phyloP scores from a whole-genome alignment of 2,797 vertebrate genomes.

The Platalea minor region DNA sequence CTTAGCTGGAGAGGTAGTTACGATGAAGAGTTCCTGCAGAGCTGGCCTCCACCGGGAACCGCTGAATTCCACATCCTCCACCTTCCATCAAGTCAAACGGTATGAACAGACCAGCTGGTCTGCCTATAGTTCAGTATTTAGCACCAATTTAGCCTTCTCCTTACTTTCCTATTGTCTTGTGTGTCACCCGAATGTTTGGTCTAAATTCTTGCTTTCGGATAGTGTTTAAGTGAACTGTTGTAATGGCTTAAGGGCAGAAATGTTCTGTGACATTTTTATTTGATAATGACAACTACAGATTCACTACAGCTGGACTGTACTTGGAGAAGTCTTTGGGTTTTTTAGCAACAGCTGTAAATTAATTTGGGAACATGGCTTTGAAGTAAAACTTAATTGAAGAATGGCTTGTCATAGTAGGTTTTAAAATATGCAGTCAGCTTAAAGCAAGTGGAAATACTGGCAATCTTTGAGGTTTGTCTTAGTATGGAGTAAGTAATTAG shows the following conservation, averaged over 20 bases:
- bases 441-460: conserved; percentile 27
- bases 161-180: neutral
- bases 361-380: conserved; percentile 8
- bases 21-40: conserved; percentile 78
- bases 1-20: conserved; percentile 74
- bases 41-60: conserved; percentile 81
- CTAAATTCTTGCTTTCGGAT: neutral
- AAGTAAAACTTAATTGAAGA: conserved; percentile 8
- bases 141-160: neutral
- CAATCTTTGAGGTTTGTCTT: neutral
- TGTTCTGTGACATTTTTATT: neutral
- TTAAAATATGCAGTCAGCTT: conserved; percentile 9
- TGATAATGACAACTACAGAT: neutral
- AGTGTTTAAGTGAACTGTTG: neutral
- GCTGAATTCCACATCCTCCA: conserved; percentile 68
- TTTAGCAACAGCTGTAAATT: conserved; percentile 21
- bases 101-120: neutral
- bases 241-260: neutral
- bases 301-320: neutral
- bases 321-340: neutral
- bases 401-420: neutral
- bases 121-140: neutral
- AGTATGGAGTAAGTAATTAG: conserved; percentile 35
- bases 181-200: neutral
- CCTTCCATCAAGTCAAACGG: conserved; percentile 78